Evolutionary conservation across 2,888 invertebrate species (phyloP).

Genomic region (Gastrophysa polygoni): DNA sequence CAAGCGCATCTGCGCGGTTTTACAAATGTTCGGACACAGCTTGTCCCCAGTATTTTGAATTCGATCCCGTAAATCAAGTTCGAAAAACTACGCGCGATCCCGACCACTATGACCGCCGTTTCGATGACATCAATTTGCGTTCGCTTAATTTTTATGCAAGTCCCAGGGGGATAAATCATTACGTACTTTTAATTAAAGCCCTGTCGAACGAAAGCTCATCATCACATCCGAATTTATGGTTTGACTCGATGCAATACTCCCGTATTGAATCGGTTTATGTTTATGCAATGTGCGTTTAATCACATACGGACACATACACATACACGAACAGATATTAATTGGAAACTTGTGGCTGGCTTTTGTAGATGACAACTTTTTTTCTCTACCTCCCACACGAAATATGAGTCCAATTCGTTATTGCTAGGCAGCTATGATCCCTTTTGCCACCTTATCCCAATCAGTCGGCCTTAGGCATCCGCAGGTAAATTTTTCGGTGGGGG

Average conservation of each 20-base stretch:
- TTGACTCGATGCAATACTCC: slow-evolving; percentile 18
- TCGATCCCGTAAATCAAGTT: neutral
- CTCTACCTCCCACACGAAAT: no score
- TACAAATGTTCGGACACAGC: slow-evolving; percentile 1
- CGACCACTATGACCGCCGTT: neutral
- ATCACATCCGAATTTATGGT: slow-evolving; percentile 44
- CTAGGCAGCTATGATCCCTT: no score
- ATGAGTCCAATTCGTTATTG: no score
- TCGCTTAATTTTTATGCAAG: slow-evolving; percentile 22
- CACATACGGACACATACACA: no score
- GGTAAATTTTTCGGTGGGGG: no score
- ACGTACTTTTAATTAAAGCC: slow-evolving; percentile 43
- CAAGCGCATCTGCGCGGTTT: neutral
- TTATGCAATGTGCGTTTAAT: no score
- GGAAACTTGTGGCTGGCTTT: no score
- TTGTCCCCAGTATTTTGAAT: no score
- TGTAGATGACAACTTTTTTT: no score
- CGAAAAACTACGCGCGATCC: neutral
- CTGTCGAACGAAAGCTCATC: slow-evolving; percentile 44
- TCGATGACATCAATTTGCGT: slow-evolving; percentile 19
- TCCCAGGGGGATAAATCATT: slow-evolving; percentile 33
- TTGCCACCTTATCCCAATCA: no score
- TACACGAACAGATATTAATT: no score
- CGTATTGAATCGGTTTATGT: neutral
- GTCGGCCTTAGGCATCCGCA: no score